Percentiles rank a stretch among this genome's conserved stretches.
These are phyloP conservation scores for Helicoverpa zea DNA, from an alignment of 1,140 invertebrate genomes.

Conservation along the genomic window DNA sequence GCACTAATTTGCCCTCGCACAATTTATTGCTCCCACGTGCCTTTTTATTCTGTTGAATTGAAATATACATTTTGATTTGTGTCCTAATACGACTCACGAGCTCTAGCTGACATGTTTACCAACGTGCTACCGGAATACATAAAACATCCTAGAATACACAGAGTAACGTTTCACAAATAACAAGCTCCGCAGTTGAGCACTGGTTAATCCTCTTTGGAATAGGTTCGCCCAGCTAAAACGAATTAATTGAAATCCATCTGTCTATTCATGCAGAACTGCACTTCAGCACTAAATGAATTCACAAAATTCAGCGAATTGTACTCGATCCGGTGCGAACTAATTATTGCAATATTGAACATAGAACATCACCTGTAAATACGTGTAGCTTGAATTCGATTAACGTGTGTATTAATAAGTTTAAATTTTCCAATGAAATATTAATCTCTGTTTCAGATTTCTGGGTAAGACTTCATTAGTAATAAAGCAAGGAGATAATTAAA, in stretches of 20 bases:
- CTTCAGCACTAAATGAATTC: constrained; percentile 53
- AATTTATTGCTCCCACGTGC: constrained; percentile 64
- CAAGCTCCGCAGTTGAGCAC: constrained; percentile 9
- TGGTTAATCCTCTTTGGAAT: constrained; percentile 45
- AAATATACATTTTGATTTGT: constrained; percentile 60
- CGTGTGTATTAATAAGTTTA: background rate
- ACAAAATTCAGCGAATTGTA: constrained; percentile 44
- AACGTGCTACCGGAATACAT: background rate
- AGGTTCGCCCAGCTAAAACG: constrained; percentile 12
- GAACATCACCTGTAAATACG: background rate
- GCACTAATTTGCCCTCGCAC: constrained; percentile 64
- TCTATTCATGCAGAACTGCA: constrained; percentile 54
- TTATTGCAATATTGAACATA: background rate
- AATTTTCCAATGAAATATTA: background rate
- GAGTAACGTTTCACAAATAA: constrained; percentile 7
- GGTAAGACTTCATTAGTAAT: background rate
- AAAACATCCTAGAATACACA: background rate
- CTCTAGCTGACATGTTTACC: background rate
- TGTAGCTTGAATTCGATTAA: background rate
- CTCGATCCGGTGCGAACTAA: background rate
- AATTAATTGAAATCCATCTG: constrained; percentile 60
- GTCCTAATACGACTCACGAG: constrained; percentile 18
- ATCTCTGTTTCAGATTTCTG: background rate
- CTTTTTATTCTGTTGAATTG: constrained; percentile 60
- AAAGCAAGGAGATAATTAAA: background rate